A percentile compares a stretch with the other conserved stretches of the same genome.
Evolutionary conservation across 2,888 invertebrate species (phyloP).

Genomic region (Scaptomyza flava): DNA sequence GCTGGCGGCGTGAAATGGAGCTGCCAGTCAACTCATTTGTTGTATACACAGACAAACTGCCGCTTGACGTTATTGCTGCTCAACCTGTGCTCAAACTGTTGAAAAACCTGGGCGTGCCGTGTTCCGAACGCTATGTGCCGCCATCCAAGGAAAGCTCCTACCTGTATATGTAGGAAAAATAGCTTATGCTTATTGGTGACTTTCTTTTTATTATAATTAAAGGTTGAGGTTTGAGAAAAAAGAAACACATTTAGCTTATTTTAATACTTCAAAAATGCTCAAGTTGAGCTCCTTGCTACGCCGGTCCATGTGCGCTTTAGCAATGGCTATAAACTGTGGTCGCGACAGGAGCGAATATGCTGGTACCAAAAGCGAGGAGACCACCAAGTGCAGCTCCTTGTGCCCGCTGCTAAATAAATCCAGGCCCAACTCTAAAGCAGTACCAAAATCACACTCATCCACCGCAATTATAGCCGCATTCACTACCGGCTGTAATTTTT

Average conservation of each 20-base stretch:
- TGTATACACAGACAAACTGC: constrained; percentile 80
- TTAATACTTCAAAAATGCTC: constrained; percentile 83
- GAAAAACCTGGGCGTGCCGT: constrained; percentile 66
- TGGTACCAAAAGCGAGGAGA: constrained; percentile 88
- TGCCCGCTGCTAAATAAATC: constrained; percentile 92
- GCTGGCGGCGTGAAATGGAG: constrained; percentile 77
- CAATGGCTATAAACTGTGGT: constrained; percentile 90
- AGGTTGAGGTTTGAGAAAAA: constrained; percentile 35
- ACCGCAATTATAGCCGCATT: constrained; percentile 90
- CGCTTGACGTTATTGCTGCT: constrained; percentile 77
- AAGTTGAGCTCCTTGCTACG: constrained; percentile 87
- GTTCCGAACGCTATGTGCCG: constrained; percentile 73
- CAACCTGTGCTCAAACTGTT: constrained; percentile 80
- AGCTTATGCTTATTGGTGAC: constrained; percentile 6
- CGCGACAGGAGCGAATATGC: constrained; percentile 92
- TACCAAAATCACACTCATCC: constrained; percentile 98
- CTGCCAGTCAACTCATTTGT: constrained; percentile 74
- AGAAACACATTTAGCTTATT: constrained; percentile 23
- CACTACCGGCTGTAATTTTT: constrained; percentile 91
- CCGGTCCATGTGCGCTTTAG: constrained; percentile 90
- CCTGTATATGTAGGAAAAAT: constrained; percentile 72
- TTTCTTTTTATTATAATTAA: constrained; percentile 43
- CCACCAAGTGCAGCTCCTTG: constrained; percentile 88
- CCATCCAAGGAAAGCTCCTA: constrained; percentile 77
- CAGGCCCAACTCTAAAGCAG: constrained; percentile 94